Conservation (phyloP, 1,140 invertebrate genomes). For the Macrocentrus cingulum region DNA sequence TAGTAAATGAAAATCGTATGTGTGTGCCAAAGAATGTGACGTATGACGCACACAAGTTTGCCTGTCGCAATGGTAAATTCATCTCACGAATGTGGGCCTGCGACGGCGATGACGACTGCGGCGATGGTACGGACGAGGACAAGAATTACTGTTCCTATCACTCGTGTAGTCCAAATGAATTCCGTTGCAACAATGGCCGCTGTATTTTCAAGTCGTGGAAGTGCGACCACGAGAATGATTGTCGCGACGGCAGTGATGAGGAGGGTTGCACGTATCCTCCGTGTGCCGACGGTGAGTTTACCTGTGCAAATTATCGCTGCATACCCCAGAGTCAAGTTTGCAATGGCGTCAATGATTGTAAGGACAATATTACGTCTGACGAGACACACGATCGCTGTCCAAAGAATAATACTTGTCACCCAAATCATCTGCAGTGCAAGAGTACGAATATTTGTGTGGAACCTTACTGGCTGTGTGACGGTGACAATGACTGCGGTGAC, state of each 20-base stretch:
- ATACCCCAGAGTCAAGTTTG: slow-evolving; percentile 86
- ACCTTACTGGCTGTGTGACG: slow-evolving; percentile 92
- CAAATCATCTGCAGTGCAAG: slow-evolving; percentile 86
- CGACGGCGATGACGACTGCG: slow-evolving; percentile 93
- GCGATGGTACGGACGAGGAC: slow-evolving; percentile 93
- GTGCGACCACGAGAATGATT: slow-evolving; percentile 94
- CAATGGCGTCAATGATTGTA: slow-evolving; percentile 93
- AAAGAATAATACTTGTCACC: slow-evolving; percentile 81
- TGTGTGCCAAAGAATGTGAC: slow-evolving; percentile 85
- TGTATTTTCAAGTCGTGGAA: slow-evolving; percentile 96
- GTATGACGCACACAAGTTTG: slow-evolving; percentile 88
- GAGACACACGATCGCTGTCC: slow-evolving; percentile 87
- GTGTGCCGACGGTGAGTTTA: slow-evolving; percentile 91
- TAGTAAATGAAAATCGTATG: slow-evolving; percentile 91
- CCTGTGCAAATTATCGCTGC: slow-evolving; percentile 87
- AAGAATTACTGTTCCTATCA: slow-evolving; percentile 90
- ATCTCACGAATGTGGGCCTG: slow-evolving; percentile 96
- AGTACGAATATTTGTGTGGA: slow-evolving; percentile 94
- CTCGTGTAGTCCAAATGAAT: slow-evolving; percentile 89
- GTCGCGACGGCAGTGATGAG: slow-evolving; percentile 91
- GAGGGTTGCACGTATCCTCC: slow-evolving; percentile 86
- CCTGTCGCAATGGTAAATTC: slow-evolving; percentile 92
- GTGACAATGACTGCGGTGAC: slow-evolving; percentile 94
- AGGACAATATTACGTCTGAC: slow-evolving; percentile 89
- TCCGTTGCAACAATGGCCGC: slow-evolving; percentile 90